These are phyloP conservation scores for Corapipo altera DNA, from an alignment of 2,113 vertebrate genomes.

Conservation along the genomic window DNA sequence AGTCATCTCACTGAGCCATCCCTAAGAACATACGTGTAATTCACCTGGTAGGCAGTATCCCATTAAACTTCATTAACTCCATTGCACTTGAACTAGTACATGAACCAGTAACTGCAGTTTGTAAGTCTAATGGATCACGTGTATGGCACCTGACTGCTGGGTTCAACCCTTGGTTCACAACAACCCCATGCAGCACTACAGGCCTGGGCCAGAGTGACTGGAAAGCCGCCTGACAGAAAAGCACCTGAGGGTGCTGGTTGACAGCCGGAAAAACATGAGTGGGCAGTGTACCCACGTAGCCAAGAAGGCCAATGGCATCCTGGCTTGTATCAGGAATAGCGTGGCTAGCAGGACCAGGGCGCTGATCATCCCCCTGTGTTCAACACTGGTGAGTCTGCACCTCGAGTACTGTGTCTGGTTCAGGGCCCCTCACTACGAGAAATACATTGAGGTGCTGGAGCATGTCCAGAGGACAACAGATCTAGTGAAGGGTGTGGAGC, in stretches of 20 bases:
- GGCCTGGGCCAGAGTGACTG: not conserved
- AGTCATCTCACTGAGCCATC: not conserved
- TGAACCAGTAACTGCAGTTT: not conserved
- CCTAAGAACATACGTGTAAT: not conserved
- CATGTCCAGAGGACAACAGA: not conserved
- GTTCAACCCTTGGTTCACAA: not conserved
- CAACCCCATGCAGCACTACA: not conserved
- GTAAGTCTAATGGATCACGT: not conserved
- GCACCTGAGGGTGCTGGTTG: not conserved
- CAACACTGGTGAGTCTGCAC: fast-evolving
- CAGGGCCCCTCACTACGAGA: not conserved
- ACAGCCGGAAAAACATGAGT: not conserved
- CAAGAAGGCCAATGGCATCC: not conserved
- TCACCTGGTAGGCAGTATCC: not conserved
- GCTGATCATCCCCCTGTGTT: not conserved
- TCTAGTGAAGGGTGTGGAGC: not conserved
- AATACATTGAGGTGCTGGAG: not conserved
- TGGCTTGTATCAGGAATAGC: not conserved
- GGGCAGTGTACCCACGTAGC: not conserved
- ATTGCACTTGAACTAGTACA: not conserved
- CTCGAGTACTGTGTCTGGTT: not conserved
- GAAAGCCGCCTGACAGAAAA: not conserved
- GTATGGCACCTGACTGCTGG: not conserved
- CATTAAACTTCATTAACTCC: not conserved
- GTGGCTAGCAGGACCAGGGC: not conserved